phyloP scores from a whole-genome alignment of 2,888 invertebrate genomes.

The Carabus problematicus region DNA sequence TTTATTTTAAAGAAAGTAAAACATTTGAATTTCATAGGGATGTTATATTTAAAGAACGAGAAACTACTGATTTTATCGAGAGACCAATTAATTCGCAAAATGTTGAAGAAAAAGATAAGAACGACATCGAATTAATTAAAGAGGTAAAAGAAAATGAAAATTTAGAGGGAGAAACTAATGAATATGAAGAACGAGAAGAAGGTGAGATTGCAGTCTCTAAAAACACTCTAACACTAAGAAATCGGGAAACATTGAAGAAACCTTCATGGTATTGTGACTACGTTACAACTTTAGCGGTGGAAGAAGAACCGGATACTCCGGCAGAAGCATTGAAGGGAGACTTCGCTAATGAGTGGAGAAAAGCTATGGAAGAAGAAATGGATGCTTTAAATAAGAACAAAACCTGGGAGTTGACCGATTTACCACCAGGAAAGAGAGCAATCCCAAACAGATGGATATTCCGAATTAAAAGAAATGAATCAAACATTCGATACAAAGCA shows the following conservation, averaged over 20 bases:
- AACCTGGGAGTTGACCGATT: conserved; percentile 8
- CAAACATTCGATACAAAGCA: conserved; percentile 33
- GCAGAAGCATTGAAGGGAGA: too few relatives aligned
- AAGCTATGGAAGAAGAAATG: conserved; percentile 3
- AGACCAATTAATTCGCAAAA: neutral
- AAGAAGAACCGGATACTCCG: too few relatives aligned
- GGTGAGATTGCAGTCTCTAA: too few relatives aligned
- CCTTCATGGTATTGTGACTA: too few relatives aligned
- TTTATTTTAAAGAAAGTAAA: conserved; percentile 44
- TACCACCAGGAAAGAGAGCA: conserved; percentile 9
- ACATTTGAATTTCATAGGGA: conserved; percentile 43
- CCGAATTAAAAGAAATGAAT: conserved; percentile 45
- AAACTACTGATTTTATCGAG: conserved; percentile 6
- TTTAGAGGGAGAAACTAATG: too few relatives aligned
- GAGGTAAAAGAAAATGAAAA: conserved; percentile 27
- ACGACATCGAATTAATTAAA: conserved; percentile 39
- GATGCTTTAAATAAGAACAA: conserved; percentile 3
- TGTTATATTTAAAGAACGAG: conserved; percentile 43
- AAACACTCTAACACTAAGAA: too few relatives aligned
- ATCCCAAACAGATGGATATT: conserved; percentile 47
- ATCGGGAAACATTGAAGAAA: too few relatives aligned
- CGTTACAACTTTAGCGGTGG: too few relatives aligned
- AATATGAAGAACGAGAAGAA: conserved; percentile 23
- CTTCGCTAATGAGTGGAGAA: neutral
- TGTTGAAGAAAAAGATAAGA: conserved; percentile 16